phyloP scores from a whole-genome alignment of 2,113 vertebrate species.

The Odontesthes bonariensis region DNA sequence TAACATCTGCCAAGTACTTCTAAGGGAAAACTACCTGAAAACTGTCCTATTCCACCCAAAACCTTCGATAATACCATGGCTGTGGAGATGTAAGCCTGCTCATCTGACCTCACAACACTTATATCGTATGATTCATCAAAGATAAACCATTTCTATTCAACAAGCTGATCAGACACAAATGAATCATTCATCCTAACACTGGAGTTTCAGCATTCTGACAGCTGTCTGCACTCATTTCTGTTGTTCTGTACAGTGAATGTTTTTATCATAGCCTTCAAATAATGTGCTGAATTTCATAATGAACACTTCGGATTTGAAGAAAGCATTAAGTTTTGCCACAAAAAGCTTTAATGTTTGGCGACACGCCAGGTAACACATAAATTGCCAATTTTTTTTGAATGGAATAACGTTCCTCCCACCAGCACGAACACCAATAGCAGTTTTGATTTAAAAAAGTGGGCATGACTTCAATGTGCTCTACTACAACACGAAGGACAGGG shows the following conservation, averaged over 20 bases:
- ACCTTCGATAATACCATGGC: background rate
- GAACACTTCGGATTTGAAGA: rapidly evolving
- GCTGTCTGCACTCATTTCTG: constrained; percentile 35
- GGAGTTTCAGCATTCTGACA: background rate
- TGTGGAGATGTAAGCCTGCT: constrained; percentile 20
- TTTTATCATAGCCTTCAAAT: background rate
- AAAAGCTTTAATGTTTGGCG: background rate
- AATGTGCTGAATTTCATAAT: background rate
- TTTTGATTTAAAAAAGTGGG: constrained; percentile 62
- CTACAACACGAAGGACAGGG: constrained; percentile 3
- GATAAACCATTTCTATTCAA: background rate
- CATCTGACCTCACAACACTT: constrained; percentile 31
- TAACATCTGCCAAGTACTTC: too few species aligned
- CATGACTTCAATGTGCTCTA: constrained; percentile 16
- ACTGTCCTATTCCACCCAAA: too few species aligned
- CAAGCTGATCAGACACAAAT: background rate
- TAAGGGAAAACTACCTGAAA: too few species aligned
- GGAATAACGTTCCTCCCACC: constrained; percentile 12
- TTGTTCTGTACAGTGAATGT: background rate
- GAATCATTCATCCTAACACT: background rate
- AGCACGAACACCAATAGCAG: constrained; percentile 20
- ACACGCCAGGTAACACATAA: background rate
- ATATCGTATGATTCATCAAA: constrained; percentile 5
- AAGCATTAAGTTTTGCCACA: background rate
- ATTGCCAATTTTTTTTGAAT: constrained; percentile 30